Conservation (phyloP, 2,797 vertebrate species). For the Arctocebus calabarensis region DNA sequence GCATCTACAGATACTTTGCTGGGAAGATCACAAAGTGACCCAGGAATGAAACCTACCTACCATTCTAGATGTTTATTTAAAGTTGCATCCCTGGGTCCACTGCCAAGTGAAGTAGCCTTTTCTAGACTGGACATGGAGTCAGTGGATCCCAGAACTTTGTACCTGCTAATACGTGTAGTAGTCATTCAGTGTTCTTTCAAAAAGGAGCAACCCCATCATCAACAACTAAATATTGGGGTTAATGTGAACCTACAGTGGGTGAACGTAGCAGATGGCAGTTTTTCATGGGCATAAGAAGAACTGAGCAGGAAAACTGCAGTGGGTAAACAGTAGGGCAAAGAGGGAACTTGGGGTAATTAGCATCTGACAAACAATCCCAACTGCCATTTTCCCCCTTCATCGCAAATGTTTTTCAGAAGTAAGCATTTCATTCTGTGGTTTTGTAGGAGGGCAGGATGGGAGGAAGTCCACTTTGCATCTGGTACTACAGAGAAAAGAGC, state of each 20-base stretch:
- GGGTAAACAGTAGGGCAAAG: background rate
- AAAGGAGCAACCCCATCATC: background rate
- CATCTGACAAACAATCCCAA: constrained; percentile 42
- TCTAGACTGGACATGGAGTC: constrained; percentile 39
- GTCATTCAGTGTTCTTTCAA: background rate
- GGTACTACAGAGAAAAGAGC: background rate
- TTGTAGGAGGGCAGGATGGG: background rate
- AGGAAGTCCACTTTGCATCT: constrained; percentile 7
- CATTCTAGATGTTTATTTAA: background rate
- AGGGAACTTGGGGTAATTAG: background rate
- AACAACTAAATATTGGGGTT: background rate
- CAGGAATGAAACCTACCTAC: background rate
- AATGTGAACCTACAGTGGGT: background rate
- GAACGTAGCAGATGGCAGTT: background rate
- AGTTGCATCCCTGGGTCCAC: background rate
- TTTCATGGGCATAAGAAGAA: background rate
- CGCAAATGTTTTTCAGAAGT: constrained; percentile 26
- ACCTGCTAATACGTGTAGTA: background rate
- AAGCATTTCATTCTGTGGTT: constrained; percentile 48
- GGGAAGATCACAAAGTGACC: background rate
- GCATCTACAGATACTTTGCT: background rate
- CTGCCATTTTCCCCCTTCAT: background rate
- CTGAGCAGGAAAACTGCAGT: background rate
- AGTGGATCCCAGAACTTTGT: constrained; percentile 5
- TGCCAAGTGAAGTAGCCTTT: background rate